phyloP scores from a whole-genome alignment of 2,797 vertebrate species.

The Rhincodon typus region DNA sequence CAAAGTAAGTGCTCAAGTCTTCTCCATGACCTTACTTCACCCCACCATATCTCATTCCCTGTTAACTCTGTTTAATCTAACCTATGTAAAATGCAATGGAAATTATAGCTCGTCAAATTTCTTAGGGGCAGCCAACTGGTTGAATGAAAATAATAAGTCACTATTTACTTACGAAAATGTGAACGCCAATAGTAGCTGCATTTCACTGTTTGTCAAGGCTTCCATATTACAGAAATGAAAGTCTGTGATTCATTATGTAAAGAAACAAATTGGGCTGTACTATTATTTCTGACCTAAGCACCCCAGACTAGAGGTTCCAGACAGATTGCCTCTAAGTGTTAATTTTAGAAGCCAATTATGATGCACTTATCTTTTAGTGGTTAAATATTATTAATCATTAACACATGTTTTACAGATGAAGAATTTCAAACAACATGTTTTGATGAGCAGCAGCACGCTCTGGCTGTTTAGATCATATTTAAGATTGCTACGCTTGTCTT shows the following conservation, averaged over 20 bases:
- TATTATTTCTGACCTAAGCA: constrained; percentile 35
- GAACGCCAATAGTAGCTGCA: not conserved
- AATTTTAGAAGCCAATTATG: constrained; percentile 32
- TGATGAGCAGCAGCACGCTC: constrained; percentile 8
- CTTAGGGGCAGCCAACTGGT: constrained; percentile 13
- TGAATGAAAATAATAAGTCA: constrained; percentile 16
- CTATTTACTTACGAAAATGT: constrained; percentile 28
- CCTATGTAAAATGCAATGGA: constrained; percentile 32
- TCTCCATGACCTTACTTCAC: constrained; percentile 20
- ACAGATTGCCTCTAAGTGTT: constrained; percentile 38
- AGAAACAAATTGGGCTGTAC: not conserved
- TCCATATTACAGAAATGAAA: constrained; percentile 3
- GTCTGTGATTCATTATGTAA: constrained; percentile 35
- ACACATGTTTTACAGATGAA: constrained; percentile 36
- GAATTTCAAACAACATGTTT: constrained; percentile 32
- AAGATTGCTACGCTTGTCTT: constrained; percentile 24
- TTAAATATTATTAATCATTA: constrained; percentile 37
- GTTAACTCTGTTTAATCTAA: constrained; percentile 11
- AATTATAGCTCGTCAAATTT: constrained; percentile 24
- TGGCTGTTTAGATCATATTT: constrained; percentile 33
- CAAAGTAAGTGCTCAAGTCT: not conserved
- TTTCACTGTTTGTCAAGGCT: not conserved
- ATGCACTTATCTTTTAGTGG: constrained; percentile 30
- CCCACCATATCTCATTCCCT: constrained; percentile 5
- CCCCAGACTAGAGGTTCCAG: constrained; percentile 32